phyloP scores from a whole-genome alignment of 2,888 invertebrate genomes.

The Drosophila mayaguana region DNA sequence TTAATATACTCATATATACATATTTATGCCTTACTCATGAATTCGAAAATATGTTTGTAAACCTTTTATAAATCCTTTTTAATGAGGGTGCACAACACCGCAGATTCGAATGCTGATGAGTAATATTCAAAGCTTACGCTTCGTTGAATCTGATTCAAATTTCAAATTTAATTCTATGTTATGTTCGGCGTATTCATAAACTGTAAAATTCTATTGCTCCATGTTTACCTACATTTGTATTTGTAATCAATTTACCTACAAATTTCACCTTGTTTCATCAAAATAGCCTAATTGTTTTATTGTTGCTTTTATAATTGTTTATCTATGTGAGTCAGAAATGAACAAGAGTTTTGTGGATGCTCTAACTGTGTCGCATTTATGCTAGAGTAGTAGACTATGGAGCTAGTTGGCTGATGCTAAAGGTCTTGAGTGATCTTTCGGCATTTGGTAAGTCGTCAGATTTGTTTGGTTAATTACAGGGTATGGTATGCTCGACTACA shows the following conservation, averaged over 20 bases:
- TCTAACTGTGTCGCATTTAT: neutral
- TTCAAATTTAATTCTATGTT: neutral
- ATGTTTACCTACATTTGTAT: neutral
- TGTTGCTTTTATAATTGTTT: neutral
- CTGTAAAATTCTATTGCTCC: neutral
- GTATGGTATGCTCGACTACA: constrained; percentile 9
- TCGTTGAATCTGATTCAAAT: constrained; percentile 24
- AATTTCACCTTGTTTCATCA: neutral
- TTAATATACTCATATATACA: neutral
- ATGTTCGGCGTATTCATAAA: neutral
- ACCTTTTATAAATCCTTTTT: constrained; percentile 7
- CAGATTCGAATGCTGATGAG: constrained; percentile 6
- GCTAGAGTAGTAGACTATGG: neutral
- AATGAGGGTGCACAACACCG: neutral
- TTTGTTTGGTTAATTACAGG: neutral
- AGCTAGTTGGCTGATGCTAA: neutral
- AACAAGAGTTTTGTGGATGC: neutral
- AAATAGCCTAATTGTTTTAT: constrained; percentile 2
- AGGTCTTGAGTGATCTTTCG: neutral
- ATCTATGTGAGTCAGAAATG: constrained; percentile 15
- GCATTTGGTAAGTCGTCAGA: no score
- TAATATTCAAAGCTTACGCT: constrained; percentile 29
- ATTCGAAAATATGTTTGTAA: neutral
- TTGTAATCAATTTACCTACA: neutral
- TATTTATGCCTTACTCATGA: neutral